Conservation (phyloP, 2,888 invertebrate species). For the Adelphocoris suturalis region DNA sequence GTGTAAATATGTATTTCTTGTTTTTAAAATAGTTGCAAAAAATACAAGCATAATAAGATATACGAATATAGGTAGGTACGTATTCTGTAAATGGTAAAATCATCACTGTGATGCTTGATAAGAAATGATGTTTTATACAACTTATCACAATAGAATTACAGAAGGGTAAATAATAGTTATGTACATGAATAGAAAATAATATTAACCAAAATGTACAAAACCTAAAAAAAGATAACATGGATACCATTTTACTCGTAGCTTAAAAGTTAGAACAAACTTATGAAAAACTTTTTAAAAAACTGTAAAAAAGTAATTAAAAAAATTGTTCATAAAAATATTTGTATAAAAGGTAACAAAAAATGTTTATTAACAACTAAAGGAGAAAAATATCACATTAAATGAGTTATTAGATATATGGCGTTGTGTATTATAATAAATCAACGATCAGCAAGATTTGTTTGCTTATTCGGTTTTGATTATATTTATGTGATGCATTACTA, state of each 20-base stretch:
- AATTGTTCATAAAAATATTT: not conserved
- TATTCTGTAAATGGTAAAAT: not conserved
- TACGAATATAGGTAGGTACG: not conserved
- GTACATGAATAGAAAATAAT: not conserved
- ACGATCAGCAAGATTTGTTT: not conserved
- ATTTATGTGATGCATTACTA: not conserved
- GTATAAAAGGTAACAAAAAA: no score
- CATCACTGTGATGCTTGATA: not conserved
- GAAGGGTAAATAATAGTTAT: not conserved
- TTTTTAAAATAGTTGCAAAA: not conserved
- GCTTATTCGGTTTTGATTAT: not conserved
- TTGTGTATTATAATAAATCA: not conserved
- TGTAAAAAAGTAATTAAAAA: not conserved
- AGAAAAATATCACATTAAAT: no score
- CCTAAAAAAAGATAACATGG: no score
- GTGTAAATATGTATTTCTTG: not conserved
- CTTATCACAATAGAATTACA: conserved; percentile 17
- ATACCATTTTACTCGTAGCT: no score
- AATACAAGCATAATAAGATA: not conserved
- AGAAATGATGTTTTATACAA: not conserved
- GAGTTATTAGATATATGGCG: not conserved
- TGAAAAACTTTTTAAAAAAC: not conserved
- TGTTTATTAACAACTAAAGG: no score
- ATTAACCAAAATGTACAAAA: no score
- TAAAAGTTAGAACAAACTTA: not conserved